Conservation (phyloP, 2,797 vertebrate species). For the Limnodromus scolopaceus region DNA sequence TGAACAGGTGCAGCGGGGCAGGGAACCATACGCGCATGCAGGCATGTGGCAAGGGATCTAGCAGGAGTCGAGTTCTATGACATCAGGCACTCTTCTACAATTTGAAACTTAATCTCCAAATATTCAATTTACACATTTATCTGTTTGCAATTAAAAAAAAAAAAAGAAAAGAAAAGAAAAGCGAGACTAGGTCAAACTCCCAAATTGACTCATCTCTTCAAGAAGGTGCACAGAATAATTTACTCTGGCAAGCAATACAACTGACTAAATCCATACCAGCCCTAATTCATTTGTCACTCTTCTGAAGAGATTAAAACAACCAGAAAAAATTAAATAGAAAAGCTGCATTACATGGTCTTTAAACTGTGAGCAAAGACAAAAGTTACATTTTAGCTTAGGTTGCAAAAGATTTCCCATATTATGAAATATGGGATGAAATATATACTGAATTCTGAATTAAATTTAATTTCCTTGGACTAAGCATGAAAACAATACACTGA, state of each 20-base stretch:
- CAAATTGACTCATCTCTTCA: background rate
- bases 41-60: background rate
- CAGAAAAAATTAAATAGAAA: background rate
- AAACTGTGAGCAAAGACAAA: background rate
- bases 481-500: background rate
- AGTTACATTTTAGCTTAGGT: background rate
- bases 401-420: background rate
- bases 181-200: background rate
- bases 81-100: background rate
- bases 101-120: background rate
- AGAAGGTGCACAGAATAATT: background rate
- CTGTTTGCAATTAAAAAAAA: background rate
- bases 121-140: background rate
- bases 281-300: background rate
- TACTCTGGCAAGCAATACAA: background rate
- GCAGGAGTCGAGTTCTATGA: background rate
- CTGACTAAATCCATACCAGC: background rate
- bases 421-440: background rate
- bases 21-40: background rate
- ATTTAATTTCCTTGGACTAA: background rate
- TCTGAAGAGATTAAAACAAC: background rate
- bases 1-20: slow-evolving; percentile 33
- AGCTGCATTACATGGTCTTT: background rate
- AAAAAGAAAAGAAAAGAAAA: too few species aligned
- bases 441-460: background rate